A percentile compares a stretch with the other conserved stretches of the same genome.
Evolutionary conservation across 2,113 vertebrate species (phyloP).

Genomic region (Alces alces): DNA sequence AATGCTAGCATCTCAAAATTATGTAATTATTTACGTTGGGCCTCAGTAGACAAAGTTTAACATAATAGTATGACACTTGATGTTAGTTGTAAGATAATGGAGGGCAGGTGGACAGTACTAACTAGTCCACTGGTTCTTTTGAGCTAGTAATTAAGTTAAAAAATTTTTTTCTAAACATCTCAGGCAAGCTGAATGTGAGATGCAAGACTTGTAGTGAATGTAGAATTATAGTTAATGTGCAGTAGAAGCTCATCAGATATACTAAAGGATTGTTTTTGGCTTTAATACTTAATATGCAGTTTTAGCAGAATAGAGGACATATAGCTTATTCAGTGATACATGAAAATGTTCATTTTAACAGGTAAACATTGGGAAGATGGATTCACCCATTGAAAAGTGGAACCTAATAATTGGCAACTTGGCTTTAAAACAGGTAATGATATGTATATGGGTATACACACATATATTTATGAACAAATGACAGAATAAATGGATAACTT

Average conservation of each 20-base stretch:
- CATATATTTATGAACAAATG: neutral
- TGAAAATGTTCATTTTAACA: constrained; percentile 71
- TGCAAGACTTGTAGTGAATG: neutral
- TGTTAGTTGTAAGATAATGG: neutral
- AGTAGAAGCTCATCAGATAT: neutral
- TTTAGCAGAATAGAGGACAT: neutral
- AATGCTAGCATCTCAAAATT: neutral
- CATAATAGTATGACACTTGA: neutral
- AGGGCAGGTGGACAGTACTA: neutral
- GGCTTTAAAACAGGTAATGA: constrained; percentile 94
- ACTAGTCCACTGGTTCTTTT: neutral
- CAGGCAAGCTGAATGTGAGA: neutral
- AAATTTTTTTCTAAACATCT: neutral
- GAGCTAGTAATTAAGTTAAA: neutral
- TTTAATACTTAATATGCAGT: neutral
- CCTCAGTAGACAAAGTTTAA: neutral
- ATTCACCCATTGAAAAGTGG: constrained; percentile 98
- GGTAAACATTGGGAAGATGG: constrained; percentile 99
- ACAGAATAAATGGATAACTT: neutral
- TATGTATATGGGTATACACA: neutral
- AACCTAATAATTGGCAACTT: constrained; percentile 97
- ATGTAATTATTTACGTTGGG: neutral
- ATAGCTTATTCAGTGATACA: neutral
- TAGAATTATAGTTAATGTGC: neutral
- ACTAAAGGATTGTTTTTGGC: neutral